Base-by-base conservation (phyloP, 1,140 invertebrate species). In the Drosophila navojoa region DNA sequence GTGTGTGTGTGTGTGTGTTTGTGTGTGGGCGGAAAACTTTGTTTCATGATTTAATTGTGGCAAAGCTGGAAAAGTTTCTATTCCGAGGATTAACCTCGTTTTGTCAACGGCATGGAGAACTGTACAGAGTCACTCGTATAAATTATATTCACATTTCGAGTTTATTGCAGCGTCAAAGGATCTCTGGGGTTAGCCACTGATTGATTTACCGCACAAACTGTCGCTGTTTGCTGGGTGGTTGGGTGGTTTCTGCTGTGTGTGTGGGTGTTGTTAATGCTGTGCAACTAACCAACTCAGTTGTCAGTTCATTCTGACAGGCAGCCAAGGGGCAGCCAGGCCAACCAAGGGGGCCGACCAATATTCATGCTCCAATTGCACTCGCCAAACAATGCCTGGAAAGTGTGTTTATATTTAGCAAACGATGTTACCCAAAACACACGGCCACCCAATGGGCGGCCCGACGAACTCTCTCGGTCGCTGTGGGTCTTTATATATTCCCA, bases 331-430 rank as follows among this genome's bases (percentile, higher is more conserved):
- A 10, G 1, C 19, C 19, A 22, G 19, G 10, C 42, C 57, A 13
- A 50, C 45, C 44, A 32, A 27, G 3, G 62, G 62, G 68, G 60
- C 67, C 60, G 62, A 75, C 72, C 76, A 78, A 78, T 78, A 87
- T 87, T 87, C 82, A 87, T 87, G 82, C 82, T 87, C 82, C 82
- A 87, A 87, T 87, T 89, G 84, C 79, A 87, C 71, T 69, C 25
- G 9, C 61, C 87, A 89, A 87, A 87, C 84, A 87, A 87, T 74
- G 82, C 64, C 69, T 71, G 81, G 64, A 25, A 40, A 79, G 79
- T 87, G 67, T 78, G 82, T 87, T 89, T 87, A 87, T 89, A 82
- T 89, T 87, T 89, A 87, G 76, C 82, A 87, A 82, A 82, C 71
- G 71, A 74, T 78, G 71, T 66, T 69, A 38, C 38, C 54, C 61